Evolutionary conservation across 2,888 invertebrate genomes (phyloP), one percentile per base, ranked within the genome.

Genomic region (Eupithecia dodoneata): DNA sequence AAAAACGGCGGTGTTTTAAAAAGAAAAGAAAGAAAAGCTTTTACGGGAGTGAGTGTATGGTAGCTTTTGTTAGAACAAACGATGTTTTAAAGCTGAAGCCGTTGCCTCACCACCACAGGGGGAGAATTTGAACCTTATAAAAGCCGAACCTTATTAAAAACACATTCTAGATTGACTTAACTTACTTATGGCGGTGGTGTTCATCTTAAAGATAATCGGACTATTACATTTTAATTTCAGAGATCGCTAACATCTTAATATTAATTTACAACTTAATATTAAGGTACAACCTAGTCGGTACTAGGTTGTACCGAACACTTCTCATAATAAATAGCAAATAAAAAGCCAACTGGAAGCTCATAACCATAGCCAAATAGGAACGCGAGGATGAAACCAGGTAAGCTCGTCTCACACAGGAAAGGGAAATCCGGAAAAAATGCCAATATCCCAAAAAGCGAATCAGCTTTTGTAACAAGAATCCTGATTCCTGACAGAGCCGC

Each of bases 381-480:
- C 41, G 71, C 49, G 49, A 41, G 69, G 73, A 76, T 76, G 76
- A 76, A 74, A 74, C 77, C 77, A 80, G 78, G 80, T 79, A 79
- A 82, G 76, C 79, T 76, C 77, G 77, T 79, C 74, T 75, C 75
- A 76, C 78, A 78, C 76, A 79, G 78, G 77, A 73, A 73, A 76
- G 76, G 65, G 73, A 81, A 80, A 80, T 78, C 71, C 79, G 70
- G 71, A 80, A 69, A 81, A 82, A 79, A 82, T 81, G 79, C 76
- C 82, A 81, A 84, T 81, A 84, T 82, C 76, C 76, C 78, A 82
- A 79, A 84, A 81, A 82, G 76, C 82, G 79, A 83, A 81, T 83
- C 81, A 79, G 84, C 82, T 81, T 83, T 84, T 81, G 83, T 80
- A 80, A 81, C 80, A 81, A 81, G 82, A 84, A 83, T 78, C 81